phyloP scores from a whole-genome alignment of 2,888 invertebrate genomes.

The Mechanitis messenoides region DNA sequence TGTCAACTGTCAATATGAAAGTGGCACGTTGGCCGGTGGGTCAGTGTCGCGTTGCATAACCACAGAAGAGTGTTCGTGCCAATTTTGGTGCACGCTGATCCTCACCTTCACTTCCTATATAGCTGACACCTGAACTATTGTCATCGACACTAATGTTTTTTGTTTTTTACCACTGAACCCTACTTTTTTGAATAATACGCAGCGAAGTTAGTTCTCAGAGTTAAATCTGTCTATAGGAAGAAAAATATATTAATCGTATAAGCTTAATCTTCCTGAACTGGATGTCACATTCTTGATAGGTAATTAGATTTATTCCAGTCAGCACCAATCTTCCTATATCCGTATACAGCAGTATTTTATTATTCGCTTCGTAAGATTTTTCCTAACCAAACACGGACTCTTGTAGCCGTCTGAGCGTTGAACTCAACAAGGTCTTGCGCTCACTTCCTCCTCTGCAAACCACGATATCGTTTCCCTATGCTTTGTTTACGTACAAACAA shows the following conservation, averaged over 20 bases:
- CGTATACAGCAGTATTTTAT: constrained; percentile 4
- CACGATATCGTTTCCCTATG: constrained; percentile 19
- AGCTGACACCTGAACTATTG: constrained; percentile 22
- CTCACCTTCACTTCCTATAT: constrained; percentile 31
- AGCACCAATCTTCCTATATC: constrained; percentile 11
- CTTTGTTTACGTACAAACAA: constrained; percentile 13
- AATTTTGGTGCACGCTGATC: constrained; percentile 45
- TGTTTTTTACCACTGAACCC: too few species aligned
- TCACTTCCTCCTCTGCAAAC: constrained; percentile 27
- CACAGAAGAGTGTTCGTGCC: constrained; percentile 55
- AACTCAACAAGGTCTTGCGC: constrained; percentile 29
- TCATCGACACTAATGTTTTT: not conserved
- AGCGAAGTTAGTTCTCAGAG: too few species aligned
- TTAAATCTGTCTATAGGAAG: too few species aligned
- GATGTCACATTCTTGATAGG: constrained; percentile 18
- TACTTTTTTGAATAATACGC: too few species aligned
- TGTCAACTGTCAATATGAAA: constrained; percentile 74
- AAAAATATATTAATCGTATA: too few species aligned
- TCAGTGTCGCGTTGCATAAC: constrained; percentile 75
- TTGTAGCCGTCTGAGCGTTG: constrained; percentile 34
- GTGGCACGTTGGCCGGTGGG: constrained; percentile 66
- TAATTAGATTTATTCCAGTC: constrained; percentile 13
- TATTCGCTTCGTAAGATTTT: constrained; percentile 1
- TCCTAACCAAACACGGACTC: constrained; percentile 13
- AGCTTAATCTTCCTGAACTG: not conserved